These are phyloP conservation scores for Octonoba sinensis DNA, from an alignment of 2,888 invertebrate species.

Conservation along the genomic window DNA sequence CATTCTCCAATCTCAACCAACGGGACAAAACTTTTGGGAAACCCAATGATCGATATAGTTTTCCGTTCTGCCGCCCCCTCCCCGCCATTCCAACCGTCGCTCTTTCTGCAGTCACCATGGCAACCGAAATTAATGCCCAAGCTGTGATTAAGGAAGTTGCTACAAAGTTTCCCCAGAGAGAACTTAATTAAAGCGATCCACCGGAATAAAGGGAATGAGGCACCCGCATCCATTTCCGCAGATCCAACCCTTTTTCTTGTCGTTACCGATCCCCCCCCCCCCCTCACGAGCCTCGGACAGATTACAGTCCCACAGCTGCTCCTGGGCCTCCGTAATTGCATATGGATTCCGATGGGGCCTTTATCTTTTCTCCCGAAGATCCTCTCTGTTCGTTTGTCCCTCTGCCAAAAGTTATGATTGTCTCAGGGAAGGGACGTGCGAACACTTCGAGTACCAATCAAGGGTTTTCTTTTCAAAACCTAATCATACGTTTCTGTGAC, in stretches of 20 bases:
- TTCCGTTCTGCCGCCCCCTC: background rate
- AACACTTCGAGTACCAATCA: no score
- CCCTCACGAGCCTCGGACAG: background rate
- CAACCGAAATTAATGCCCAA: constrained; percentile 50
- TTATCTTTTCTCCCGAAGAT: constrained; percentile 11
- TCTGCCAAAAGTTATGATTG: no score
- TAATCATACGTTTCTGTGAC: no score
- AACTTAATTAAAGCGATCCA: constrained; percentile 61
- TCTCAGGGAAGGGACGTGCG: no score
- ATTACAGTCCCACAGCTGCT: constrained; percentile 28
- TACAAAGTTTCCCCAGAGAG: constrained; percentile 56
- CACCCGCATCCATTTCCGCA: constrained; percentile 26
- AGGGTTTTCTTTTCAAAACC: no score
- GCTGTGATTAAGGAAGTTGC: constrained; percentile 64
- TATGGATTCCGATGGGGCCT: constrained; percentile 46
- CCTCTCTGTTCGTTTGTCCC: no score
- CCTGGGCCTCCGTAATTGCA: constrained; percentile 43
- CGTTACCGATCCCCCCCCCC: constrained; percentile 8
- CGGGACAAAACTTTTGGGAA: no score
- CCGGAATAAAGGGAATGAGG: constrained; percentile 34
- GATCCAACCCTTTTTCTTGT: constrained; percentile 59
- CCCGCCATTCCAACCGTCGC: background rate
- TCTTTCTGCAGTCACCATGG: constrained; percentile 26
- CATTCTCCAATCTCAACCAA: no score
- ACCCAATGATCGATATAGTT: constrained; percentile 31